Percentiles rank a stretch among this genome's conserved stretches.
Evolutionary conservation across 2,113 vertebrate species (phyloP).

Genomic region (Tetrao urogallus): DNA sequence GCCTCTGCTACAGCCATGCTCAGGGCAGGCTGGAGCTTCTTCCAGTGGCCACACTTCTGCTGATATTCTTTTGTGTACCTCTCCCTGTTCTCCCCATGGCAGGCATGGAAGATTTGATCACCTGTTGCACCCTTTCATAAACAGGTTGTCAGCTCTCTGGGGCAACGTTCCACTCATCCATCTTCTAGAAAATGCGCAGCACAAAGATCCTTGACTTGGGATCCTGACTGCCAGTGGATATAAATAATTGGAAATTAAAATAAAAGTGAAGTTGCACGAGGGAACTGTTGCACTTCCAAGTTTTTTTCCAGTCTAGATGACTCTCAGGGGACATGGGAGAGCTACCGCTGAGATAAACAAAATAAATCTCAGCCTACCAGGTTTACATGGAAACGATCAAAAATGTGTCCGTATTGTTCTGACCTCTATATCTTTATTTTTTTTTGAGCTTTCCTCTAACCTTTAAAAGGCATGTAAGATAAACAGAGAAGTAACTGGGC

Average conservation of each 20-base stretch:
- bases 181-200: neutral
- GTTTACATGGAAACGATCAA: conserved; percentile 31
- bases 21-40: neutral
- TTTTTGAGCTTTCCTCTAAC: conserved; percentile 5
- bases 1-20: neutral
- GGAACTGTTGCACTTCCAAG: neutral
- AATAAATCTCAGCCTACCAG: neutral
- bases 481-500: conserved; percentile 52
- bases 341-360: neutral
- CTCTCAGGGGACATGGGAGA: conserved; percentile 5
- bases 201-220: neutral
- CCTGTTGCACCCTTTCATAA: neutral
- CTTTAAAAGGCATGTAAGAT: conserved; percentile 58
- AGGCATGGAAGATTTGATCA: neutral
- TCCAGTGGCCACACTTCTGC: neutral
- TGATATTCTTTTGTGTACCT: neutral
- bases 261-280: neutral
- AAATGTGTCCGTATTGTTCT: conserved; percentile 4
- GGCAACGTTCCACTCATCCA: neutral
- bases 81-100: neutral
- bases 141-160: neutral
- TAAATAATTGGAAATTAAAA: conserved; percentile 17
- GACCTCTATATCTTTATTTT: neutral
- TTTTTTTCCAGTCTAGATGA: neutral
- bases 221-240: neutral